Evolutionary conservation across 2,113 vertebrate species (phyloP).

Genomic region (Elanus axillaris): DNA sequence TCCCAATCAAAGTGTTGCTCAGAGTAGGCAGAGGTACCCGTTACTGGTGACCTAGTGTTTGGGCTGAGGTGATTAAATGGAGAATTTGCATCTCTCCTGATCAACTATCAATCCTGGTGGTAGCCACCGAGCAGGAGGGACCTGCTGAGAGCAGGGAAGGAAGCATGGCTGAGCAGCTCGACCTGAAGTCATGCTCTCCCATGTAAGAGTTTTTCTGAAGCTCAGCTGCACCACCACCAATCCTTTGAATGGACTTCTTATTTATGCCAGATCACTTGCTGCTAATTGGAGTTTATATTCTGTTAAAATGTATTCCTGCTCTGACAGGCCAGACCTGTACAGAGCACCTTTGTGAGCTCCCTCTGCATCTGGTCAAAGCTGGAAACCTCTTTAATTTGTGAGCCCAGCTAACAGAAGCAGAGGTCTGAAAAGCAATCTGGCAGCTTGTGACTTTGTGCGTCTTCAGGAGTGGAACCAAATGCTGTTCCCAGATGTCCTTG

Average conservation of each 20-base stretch:
- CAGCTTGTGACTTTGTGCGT: neutral
- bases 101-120: neutral
- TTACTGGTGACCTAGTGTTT: neutral
- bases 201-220: neutral
- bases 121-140: neutral
- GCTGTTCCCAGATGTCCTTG: neutral
- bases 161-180: neutral
- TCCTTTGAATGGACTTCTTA: neutral
- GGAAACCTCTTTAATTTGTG: neutral
- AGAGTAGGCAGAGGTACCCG: neutral
- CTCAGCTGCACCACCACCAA: neutral
- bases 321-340: fast-evolving
- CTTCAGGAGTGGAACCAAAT: neutral
- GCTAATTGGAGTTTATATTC: neutral
- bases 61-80: neutral
- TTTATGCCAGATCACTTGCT: neutral
- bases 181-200: neutral
- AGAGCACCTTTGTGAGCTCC: neutral
- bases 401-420: neutral
- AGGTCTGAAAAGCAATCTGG: neutral
- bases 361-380: fast-evolving
- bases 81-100: neutral
- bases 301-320: neutral
- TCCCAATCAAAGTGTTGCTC: neutral
- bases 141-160: neutral